phyloP scores from a whole-genome alignment of 53 echinoderm and acorn worm genomes.

The Holothuria leucospilota region DNA sequence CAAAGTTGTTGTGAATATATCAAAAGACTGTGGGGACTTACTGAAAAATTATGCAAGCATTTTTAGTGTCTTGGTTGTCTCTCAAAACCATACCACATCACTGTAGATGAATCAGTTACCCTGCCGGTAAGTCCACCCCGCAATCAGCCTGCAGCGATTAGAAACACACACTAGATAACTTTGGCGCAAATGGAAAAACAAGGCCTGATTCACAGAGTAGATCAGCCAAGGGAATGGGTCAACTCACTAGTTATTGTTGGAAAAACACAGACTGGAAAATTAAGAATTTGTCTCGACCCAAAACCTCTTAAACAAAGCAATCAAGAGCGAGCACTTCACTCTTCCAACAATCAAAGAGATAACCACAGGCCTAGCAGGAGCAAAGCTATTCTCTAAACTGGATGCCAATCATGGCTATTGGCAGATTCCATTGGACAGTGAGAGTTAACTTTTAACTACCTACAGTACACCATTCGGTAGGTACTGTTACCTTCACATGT shows the following conservation, averaged over 20 bases:
- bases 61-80: slow-evolving; percentile 56
- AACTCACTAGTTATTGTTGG: slow-evolving; percentile 62
- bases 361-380: slow-evolving; percentile 54
- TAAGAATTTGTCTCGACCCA: slow-evolving; percentile 68
- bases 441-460: slow-evolving; percentile 64
- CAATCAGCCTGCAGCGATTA: slow-evolving; percentile 56
- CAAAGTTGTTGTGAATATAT: slow-evolving; percentile 17
- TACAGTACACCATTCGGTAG: slow-evolving; percentile 74
- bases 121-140: slow-evolving; percentile 67
- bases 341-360: slow-evolving; percentile 67
- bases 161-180: slow-evolving; percentile 34
- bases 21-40: background rate
- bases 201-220: slow-evolving; percentile 49
- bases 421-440: slow-evolving; percentile 64
- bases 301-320: slow-evolving; percentile 64
- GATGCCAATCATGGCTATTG: slow-evolving; percentile 78
- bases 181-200: slow-evolving; percentile 62
- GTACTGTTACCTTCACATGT: slow-evolving; percentile 65
- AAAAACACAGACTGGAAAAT: slow-evolving; percentile 4
- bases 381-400: slow-evolving; percentile 68
- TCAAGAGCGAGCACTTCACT: slow-evolving; percentile 66
- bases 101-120: slow-evolving; percentile 50
- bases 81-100: slow-evolving; percentile 32
- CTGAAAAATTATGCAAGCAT: slow-evolving; percentile 30
- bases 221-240: slow-evolving; percentile 69